Evolutionary conservation across 2,113 vertebrate genomes (phyloP), one percentile per base, ranked within the genome.

Genomic region (Chloebia gouldiae): DNA sequence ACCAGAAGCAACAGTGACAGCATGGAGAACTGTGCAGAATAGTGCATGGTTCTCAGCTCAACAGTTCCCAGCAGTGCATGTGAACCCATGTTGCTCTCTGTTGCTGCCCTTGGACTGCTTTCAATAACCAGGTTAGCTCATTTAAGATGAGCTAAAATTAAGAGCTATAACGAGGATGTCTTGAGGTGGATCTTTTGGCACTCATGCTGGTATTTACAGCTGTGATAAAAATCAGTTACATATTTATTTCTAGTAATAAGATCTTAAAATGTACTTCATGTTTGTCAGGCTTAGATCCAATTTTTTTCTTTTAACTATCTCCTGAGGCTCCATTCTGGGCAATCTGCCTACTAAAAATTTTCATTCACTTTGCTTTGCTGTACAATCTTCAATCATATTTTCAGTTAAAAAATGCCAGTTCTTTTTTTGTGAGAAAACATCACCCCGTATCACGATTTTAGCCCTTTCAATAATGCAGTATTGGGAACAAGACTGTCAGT

Each of bases 211-310:
- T 91, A 76, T 95, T 93, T 93, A 93, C 77, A 91, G 56, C 51
- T 66, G 35, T 61, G 84, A 96, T 96, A 96, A 95, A 87, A 85
- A 96, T 86, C 90, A 91, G 65, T 78, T 92, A 89, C 69, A 79
- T 91, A 92, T 96, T 96, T 96, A 91, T 92, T 95, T 65, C 61
- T 91, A 79, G 61, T 81, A 87, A 87, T 71, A 89, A 89, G 73
- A 76, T 85, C 90, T 72, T 91, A 84, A 96, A 95, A 81, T 16
- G 40, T 44, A 85, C 39, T 76, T 91, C 19, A 10, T 30, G 63
- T 81, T 92, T 93, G 78, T 82, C 90, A 96, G 51, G 61, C 84
- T 92, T 84, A 64, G 61, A 76, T 79, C 4, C n/a, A 9, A 49
- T 35, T 91, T 85, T 81, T 83, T 89, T 70, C n/a, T 68, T 63